Percentiles rank a stretch among this genome's conserved stretches.
Conservation (phyloP, 2,888 invertebrate species). For the Lordiphosa fenestrarum region DNA sequence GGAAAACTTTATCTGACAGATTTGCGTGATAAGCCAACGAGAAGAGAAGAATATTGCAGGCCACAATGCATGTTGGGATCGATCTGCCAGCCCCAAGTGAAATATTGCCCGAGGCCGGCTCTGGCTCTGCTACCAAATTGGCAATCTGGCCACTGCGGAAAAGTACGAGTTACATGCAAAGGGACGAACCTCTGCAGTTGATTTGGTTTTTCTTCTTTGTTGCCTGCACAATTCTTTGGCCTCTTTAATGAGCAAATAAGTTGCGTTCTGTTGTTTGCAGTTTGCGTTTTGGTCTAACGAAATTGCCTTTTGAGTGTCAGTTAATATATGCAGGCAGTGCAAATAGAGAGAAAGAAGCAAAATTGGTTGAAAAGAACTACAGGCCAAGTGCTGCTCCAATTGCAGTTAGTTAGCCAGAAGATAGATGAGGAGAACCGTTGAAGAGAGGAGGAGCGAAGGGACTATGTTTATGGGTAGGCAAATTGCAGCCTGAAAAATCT, state of each 20-base stretch:
- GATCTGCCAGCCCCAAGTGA: constrained; percentile 58
- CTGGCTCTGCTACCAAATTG: constrained; percentile 50
- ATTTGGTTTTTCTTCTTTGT: constrained; percentile 28
- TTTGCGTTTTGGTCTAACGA: constrained; percentile 35
- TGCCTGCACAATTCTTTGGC: constrained; percentile 39
- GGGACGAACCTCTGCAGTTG: constrained; percentile 33
- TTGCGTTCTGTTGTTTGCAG: constrained; percentile 25
- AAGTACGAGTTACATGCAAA: constrained; percentile 45
- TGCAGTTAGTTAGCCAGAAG: constrained; percentile 25
- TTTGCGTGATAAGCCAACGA: constrained; percentile 63
- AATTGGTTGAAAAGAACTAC: constrained; percentile 1
- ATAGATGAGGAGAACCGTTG: constrained; percentile 7
- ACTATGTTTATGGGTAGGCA: too few relatives aligned
- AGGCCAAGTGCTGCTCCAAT: constrained; percentile 5
- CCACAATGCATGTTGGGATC: constrained; percentile 41
- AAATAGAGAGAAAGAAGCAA: constrained; percentile 1
- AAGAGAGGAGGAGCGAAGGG: too few relatives aligned
- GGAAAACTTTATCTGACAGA: constrained; percentile 67
- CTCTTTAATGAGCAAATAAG: constrained; percentile 63
- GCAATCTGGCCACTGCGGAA: constrained; percentile 29
- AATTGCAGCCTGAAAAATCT: too few relatives aligned
- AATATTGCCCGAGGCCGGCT: constrained; percentile 56
- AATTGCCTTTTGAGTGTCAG: constrained; percentile 40
- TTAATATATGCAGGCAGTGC: constrained; percentile 51
- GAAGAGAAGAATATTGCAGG: constrained; percentile 2